Base-by-base conservation (phyloP, 2,888 invertebrate genomes). In the Zygaena filipendulae region DNA sequence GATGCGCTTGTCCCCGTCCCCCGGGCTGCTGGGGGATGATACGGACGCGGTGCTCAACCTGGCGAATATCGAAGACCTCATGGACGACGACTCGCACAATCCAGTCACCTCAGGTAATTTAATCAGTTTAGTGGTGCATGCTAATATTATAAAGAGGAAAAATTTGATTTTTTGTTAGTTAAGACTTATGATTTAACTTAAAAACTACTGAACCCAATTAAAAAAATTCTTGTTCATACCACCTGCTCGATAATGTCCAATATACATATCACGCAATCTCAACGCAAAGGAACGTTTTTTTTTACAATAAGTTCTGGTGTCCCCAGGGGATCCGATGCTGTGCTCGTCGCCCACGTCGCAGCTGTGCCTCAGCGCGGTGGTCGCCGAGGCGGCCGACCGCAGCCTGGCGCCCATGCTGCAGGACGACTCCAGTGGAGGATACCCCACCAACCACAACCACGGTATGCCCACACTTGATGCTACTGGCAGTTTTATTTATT, bases 31-130 rank as follows among this genome's bases (percentile, higher is more conserved):
- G 33, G 33, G 32, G 5, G 64, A 59, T 19, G 68, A 64, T 20
- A 51, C 52, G 11, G 70, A 59, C 8, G 67, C 69, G 0, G 74
- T 61, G 10, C 62, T 85, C 32, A 84, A 81, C 52, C 71, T 84
- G 37, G 80, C 84, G 30, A 84, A 85, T 47, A 81, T 85, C 3
- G 86, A 86, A 29, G 87, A 87, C 66, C 79, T 86, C 45, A 87
- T 87, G 87, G 86, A 86, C 36, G 87, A 87, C 41, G 87, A 87
- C 52, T 71, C 75, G 0, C 81, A 79, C 32, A 82, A 81, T 39
- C 84, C 84, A 0, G 83, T 85, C 48, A 77, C 74, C 1, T 82
- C 82, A 52, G 84, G 85, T 61, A 40, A 21, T 6, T 4, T 14
- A 13, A 10, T 16, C 13, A 8, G 2, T 20, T 9, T 10, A n/a